Percentiles rank a stretch among this genome's conserved stretches.
Conservation (phyloP, 2,888 invertebrate genomes). For the Leptinotarsa haldemani region DNA sequence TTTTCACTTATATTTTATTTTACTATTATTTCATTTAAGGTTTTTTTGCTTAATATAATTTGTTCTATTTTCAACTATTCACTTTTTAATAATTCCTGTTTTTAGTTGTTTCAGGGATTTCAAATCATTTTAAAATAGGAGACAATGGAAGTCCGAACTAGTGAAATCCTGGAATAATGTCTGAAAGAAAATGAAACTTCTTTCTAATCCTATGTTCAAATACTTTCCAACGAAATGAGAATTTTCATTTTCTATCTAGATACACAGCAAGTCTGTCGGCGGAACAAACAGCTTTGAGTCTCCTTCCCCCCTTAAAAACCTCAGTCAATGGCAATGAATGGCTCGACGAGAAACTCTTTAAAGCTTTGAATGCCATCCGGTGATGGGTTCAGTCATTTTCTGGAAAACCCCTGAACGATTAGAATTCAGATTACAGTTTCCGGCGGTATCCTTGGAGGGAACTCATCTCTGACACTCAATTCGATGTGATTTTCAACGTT, state of each 20-base stretch:
- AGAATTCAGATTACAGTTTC: constrained; percentile 15
- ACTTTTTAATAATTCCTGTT: too few relatives aligned
- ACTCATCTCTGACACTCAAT: not conserved
- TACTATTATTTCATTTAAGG: too few relatives aligned
- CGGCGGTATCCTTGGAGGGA: not conserved
- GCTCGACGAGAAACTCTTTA: constrained; percentile 13
- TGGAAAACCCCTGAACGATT: constrained; percentile 1
- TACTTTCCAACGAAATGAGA: not conserved
- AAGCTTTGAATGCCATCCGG: constrained; percentile 1
- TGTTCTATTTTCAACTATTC: too few relatives aligned
- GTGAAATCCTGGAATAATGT: too few relatives aligned
- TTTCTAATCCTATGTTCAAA: not conserved
- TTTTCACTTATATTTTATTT: too few relatives aligned
- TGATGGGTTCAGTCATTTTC: constrained; percentile 4
- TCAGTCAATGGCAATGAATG: constrained; percentile 11
- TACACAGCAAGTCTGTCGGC: not conserved
- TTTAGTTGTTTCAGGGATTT: too few relatives aligned
- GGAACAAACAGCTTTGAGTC: constrained; percentile 8
- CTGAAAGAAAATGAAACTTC: not conserved
- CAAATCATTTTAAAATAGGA: too few relatives aligned
- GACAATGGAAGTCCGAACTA: too few relatives aligned
- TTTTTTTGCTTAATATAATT: too few relatives aligned
- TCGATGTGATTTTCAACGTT: not conserved
- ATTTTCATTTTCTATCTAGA: not conserved
- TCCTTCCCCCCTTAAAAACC: not conserved